Conservation (phyloP, 2,888 invertebrate genomes). For the Andrena bucephala region DNA sequence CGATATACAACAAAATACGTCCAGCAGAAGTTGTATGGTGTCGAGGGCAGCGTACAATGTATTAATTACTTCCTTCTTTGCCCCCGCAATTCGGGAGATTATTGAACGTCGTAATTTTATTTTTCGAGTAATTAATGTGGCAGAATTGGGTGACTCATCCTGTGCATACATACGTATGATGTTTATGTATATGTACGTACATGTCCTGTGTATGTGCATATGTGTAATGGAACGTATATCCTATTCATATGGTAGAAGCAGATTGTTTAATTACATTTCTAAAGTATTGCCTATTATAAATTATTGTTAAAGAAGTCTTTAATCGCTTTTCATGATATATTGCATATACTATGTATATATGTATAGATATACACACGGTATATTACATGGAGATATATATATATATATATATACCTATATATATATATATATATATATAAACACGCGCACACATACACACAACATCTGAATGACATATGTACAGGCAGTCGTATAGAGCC, state of each 20-base stretch:
- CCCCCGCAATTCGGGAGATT: no score
- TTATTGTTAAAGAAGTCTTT: slow-evolving; percentile 51
- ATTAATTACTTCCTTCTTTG: no score
- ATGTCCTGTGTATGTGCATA: slow-evolving; percentile 46
- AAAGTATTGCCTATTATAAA: slow-evolving; percentile 59
- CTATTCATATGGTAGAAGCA: slow-evolving; percentile 50
- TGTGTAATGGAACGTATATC: slow-evolving; percentile 45
- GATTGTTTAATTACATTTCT: slow-evolving; percentile 51
- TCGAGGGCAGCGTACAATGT: no score
- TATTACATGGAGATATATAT: slow-evolving; percentile 60
- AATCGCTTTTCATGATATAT: slow-evolving; percentile 55
- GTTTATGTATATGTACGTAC: slow-evolving; percentile 50
- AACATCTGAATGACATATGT: slow-evolving; percentile 60
- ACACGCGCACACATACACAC: slow-evolving; percentile 54
- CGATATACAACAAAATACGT: background rate
- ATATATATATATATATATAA: slow-evolving; percentile 58
- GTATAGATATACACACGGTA: slow-evolving; percentile 57
- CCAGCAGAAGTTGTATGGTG: background rate
- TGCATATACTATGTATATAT: slow-evolving; percentile 67
- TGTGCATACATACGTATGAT: slow-evolving; percentile 37
- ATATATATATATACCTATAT: slow-evolving; percentile 47
- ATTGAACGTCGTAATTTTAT: no score
- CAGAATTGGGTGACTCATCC: background rate
- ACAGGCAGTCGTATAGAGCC: slow-evolving; percentile 72
- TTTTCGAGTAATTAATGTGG: background rate